Conservation (phyloP, 2,888 invertebrate genomes). For the Osmoderma eremita region DNA sequence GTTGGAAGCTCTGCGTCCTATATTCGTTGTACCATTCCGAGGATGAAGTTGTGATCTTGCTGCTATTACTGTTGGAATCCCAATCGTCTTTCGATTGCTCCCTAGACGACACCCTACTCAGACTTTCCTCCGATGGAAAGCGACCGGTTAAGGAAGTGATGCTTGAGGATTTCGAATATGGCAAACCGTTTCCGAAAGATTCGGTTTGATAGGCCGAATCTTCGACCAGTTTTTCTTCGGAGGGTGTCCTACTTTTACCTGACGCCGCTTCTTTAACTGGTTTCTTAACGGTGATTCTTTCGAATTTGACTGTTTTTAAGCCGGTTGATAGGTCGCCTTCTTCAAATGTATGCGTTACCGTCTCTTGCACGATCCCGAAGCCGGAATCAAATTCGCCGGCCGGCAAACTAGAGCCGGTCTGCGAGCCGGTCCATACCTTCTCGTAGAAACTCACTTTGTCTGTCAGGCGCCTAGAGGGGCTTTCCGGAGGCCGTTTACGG, state of each 20-base stretch:
- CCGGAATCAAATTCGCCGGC: conserved; percentile 54
- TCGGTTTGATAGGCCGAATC: conserved; percentile 72
- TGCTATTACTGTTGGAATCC: conserved; percentile 59
- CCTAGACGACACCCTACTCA: conserved; percentile 60
- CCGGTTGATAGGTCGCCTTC: conserved; percentile 74
- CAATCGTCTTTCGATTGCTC: conserved; percentile 58
- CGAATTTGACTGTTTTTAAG: conserved; percentile 76
- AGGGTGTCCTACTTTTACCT: conserved; percentile 65
- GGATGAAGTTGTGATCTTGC: conserved; percentile 61
- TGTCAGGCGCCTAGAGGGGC: conserved; percentile 67
- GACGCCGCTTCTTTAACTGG: conserved; percentile 70
- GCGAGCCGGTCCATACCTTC: conserved; percentile 75
- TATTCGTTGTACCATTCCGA: conserved; percentile 71
- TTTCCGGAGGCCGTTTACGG: conserved; percentile 53
- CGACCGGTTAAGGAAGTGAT: conserved; percentile 65
- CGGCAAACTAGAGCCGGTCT: conserved; percentile 41
- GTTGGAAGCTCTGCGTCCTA: conserved; percentile 70
- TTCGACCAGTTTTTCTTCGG: conserved; percentile 66
- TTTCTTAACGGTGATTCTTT: conserved; percentile 74
- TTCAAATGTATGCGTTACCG: conserved; percentile 67
- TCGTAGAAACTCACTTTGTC: conserved; percentile 84
- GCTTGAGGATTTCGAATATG: conserved; percentile 67
- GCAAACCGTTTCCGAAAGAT: conserved; percentile 61
- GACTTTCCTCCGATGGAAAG: conserved; percentile 68
- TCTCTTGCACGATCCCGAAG: conserved; percentile 63